These are phyloP conservation scores for Actinernus sp. DNA, from an alignment of 92 coral and sea anemone genomes.

Conservation along the genomic window DNA sequence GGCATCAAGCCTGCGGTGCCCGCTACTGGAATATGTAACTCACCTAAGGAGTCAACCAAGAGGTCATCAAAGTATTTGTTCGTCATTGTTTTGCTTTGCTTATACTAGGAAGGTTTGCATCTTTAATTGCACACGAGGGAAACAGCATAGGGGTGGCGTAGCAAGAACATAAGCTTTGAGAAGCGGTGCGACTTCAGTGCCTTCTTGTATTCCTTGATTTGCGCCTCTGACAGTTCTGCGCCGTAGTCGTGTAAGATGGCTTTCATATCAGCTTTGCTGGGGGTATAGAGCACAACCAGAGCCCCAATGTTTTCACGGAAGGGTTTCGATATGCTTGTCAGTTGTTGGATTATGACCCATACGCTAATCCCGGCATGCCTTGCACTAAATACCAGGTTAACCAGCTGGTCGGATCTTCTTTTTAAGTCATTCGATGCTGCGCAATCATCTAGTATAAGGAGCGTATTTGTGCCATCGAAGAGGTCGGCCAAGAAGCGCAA, in stretches of 20 bases:
- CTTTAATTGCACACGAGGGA: not conserved
- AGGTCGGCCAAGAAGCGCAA: not conserved
- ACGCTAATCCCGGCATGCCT: conserved; percentile 10
- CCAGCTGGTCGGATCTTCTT: conserved; percentile 13
- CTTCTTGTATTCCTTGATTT: not conserved
- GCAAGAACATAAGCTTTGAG: conserved; percentile 13
- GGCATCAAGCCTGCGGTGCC: no score
- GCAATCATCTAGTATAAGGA: conserved; percentile 21
- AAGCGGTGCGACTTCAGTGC: not conserved
- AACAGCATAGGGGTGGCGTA: conserved; percentile 9
- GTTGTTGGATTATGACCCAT: conserved; percentile 11
- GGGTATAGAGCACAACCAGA: not conserved
- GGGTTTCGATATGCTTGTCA: not conserved
- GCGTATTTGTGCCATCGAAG: conserved; percentile 19
- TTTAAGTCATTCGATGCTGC: conserved; percentile 34
- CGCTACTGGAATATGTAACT: no score
- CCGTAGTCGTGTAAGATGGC: conserved; percentile 6
- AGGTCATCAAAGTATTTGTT: no score
- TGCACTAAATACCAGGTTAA: conserved; percentile 5
- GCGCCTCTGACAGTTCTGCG: conserved; percentile 8
- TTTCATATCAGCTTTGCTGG: no score
- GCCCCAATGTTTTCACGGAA: no score
- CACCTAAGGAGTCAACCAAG: no score
- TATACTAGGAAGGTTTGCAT: no score
- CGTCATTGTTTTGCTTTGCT: no score